Evolutionary conservation across 2,888 invertebrate species (phyloP).

Genomic region (Lycia hirtaria): DNA sequence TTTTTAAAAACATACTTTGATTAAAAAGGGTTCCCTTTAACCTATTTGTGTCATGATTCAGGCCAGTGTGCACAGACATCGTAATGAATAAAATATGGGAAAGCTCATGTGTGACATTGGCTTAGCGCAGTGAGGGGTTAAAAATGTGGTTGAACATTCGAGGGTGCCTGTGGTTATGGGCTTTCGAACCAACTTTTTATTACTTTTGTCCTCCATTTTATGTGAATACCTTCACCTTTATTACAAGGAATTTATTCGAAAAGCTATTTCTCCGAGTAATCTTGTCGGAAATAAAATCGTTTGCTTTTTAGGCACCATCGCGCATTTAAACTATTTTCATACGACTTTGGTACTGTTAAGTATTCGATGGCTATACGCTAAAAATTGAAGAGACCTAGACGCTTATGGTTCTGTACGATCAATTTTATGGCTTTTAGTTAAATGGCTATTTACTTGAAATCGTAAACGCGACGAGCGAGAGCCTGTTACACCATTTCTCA

Average conservation of each 20-base stretch:
- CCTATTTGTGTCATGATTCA: slow-evolving; percentile 4
- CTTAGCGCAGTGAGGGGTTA: slow-evolving; percentile 65
- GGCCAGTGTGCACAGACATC: slow-evolving; percentile 56
- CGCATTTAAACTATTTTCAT: slow-evolving; percentile 6
- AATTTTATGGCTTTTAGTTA: slow-evolving; percentile 44
- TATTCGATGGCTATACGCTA: slow-evolving; percentile 4
- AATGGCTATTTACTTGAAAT: slow-evolving; percentile 47
- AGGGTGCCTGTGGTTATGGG: slow-evolving; percentile 30
- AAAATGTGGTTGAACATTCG: slow-evolving; percentile 50
- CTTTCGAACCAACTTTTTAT: slow-evolving; percentile 21
- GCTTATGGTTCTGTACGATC: slow-evolving; percentile 14
- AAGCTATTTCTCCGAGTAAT: background rate
- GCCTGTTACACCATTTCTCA: slow-evolving; percentile 39
- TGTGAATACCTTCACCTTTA: slow-evolving; percentile 23
- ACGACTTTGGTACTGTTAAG: too few relatives aligned
- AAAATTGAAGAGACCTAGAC: background rate
- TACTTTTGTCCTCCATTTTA: slow-evolving; percentile 22
- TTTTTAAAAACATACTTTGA: slow-evolving; percentile 26
- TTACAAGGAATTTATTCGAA: slow-evolving; percentile 2
- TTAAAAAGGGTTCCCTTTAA: slow-evolving; percentile 8
- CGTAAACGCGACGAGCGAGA: slow-evolving; percentile 45
- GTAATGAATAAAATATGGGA: slow-evolving; percentile 75
- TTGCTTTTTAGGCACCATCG: slow-evolving; percentile 2
- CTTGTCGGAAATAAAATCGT: slow-evolving; percentile 2
- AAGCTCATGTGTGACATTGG: slow-evolving; percentile 54